Percentiles rank a stretch among this genome's conserved stretches.
These are phyloP conservation scores for Platycheirus rosarum DNA, from an alignment of 2,888 invertebrate genomes.

Conservation along the genomic window DNA sequence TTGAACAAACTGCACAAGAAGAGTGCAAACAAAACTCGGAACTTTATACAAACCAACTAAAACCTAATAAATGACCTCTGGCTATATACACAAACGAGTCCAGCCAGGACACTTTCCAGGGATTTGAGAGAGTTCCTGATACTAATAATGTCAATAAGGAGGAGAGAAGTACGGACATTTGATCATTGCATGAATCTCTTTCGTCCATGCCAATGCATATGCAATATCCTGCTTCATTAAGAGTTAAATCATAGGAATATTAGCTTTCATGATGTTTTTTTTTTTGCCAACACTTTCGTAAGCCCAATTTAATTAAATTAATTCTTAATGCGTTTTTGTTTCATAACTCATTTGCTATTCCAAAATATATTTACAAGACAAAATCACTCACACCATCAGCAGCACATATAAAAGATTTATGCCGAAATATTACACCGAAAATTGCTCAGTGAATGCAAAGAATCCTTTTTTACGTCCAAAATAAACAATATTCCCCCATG, in stretches of 20 bases:
- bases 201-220: conserved; percentile 15
- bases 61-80: conserved; percentile 60
- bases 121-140: background rate
- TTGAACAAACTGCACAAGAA: conserved; percentile 33
- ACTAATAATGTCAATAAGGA: conserved; percentile 36
- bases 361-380: conserved; percentile 5
- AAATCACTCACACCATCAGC: conserved; percentile 28
- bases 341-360: conserved; percentile 46
- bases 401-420: conserved; percentile 68
- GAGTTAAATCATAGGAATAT: no score
- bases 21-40: conserved; percentile 54
- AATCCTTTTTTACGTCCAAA: conserved; percentile 69
- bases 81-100: conserved; percentile 8
- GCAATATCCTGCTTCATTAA: conserved; percentile 18
- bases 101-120: conserved; percentile 19
- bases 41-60: conserved; percentile 55
- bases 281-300: background rate
- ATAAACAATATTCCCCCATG: conserved; percentile 47
- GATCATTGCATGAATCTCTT: background rate
- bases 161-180: background rate
- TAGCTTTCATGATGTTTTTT: background rate
- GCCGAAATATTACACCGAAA: conserved; percentile 68
- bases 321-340: conserved; percentile 52
- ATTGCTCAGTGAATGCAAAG: conserved; percentile 66
- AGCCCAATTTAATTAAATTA: conserved; percentile 54